Evolutionary conservation across 2,797 vertebrate species (phyloP), one percentile per base, ranked within the genome.

Genomic region (Helarctos malayanus): DNA sequence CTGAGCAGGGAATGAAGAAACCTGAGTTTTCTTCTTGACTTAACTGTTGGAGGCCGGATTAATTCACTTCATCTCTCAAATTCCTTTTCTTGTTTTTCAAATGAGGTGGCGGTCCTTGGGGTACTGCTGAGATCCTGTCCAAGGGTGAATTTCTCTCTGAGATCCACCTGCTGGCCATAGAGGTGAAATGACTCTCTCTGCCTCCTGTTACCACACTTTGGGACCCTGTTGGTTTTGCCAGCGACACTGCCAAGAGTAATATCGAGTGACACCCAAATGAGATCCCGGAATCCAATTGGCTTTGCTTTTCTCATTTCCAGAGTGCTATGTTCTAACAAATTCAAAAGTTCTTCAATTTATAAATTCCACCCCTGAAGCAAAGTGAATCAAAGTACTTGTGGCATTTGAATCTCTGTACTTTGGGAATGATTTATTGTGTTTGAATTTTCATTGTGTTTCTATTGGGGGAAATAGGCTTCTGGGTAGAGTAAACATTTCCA

Each of bases 321-420:
- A 89, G 79, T 86, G 88, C 82, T 93, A 3, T 94, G 89, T 96
- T 97, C 69, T 87, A 97, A 97, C 92, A 87, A 89, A 92, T 97
- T 95, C 96, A 97, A 97, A 97, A 95, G 85, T 97, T 97, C 94
- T 98, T 97, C 96, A 86, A 81, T 97, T 97, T 98, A 89, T 91
- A 94, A 96, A 97, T 96, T 95, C 88, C 25, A 75, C 38, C 61
- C 92, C 92, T 87, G 90, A 91, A 97, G 95, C 97, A 94, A 78
- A 97, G 94, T 95, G 96, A 98, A 94, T 97, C 92, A 98, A 98
- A 98, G 91, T 86, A 98, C 88, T 95, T 95, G 85, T 98, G 97
- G 92, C 97, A 96, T 97, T 97, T 97, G 97, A 97, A 91, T 97
- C 92, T 95, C 82, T 68, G 76, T 95, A 71, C 88, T 96, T 76